These are phyloP conservation scores for Callosobruchus maculatus DNA, from an alignment of 2,888 invertebrate species.

Conservation along the genomic window DNA sequence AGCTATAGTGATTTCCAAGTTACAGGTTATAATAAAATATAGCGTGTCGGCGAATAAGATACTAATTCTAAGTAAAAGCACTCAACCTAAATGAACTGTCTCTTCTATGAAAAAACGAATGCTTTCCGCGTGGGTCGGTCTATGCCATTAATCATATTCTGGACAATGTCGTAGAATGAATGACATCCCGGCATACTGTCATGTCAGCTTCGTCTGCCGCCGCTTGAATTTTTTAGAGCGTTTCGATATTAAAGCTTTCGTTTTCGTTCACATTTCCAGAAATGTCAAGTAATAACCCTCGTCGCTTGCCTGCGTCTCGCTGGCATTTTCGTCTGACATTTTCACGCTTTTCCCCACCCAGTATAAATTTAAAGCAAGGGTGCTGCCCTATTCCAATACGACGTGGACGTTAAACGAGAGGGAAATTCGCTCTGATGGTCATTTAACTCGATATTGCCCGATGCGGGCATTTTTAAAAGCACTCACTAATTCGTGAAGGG, in stretches of 20 bases:
- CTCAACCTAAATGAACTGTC: too few species aligned
- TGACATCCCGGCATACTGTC: too few species aligned
- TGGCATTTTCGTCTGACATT: neutral
- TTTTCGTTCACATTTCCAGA: neutral
- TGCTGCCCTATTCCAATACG: neutral
- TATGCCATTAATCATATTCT: neutral
- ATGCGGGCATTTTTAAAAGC: neutral
- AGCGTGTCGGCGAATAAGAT: too few species aligned
- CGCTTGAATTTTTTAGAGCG: neutral
- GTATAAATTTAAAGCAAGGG: neutral
- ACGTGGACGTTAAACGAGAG: neutral
- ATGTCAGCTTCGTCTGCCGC: neutral
- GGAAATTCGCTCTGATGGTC: neutral
- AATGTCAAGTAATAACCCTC: neutral
- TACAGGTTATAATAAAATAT: too few species aligned
- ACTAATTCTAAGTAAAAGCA: too few species aligned
- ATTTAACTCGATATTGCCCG: neutral
- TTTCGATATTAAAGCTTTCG: neutral
- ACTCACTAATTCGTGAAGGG: neutral
- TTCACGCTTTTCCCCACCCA: neutral
- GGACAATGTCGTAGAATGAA: neutral
- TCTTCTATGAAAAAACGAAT: neutral
- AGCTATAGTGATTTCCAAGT: too few species aligned
- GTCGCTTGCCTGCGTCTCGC: neutral
- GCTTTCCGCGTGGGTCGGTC: neutral